Conservation (phyloP, 64 coral and sea anemone genomes). For the Pocillopora verrucosa region DNA sequence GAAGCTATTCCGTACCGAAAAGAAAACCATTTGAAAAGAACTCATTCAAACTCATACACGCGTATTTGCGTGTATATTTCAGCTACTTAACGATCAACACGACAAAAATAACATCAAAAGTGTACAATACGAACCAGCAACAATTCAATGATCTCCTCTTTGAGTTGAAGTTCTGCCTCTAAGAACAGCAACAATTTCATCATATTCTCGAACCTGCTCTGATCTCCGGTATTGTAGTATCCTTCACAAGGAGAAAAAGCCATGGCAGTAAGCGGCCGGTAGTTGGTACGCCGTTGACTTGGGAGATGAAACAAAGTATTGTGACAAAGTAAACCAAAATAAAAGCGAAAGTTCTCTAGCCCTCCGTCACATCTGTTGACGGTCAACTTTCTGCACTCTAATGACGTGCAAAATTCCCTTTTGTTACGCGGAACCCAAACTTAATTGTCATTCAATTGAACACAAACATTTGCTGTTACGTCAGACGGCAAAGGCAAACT, state of each 20-base stretch:
- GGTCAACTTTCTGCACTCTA: conserved; percentile 20
- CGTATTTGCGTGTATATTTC: conserved; percentile 16
- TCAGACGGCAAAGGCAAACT: conserved; percentile 1
- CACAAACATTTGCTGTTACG: conserved; percentile 21
- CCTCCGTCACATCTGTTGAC: conserved; percentile 40
- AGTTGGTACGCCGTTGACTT: not conserved
- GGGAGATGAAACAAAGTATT: not conserved
- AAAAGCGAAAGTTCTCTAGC: conserved; percentile 8
- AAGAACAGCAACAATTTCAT: conserved; percentile 64
- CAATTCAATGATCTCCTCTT: conserved; percentile 66
- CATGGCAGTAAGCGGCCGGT: not conserved
- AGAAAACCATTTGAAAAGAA: not conserved
- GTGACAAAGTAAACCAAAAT: not conserved
- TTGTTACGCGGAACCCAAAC: conserved; percentile 6
- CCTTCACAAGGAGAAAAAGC: conserved; percentile 22
- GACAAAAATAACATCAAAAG: conserved; percentile 31
- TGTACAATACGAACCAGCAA: conserved; percentile 62
- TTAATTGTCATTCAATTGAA: conserved; percentile 40
- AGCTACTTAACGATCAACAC: conserved; percentile 16
- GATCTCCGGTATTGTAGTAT: not conserved
- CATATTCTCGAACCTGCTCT: conserved; percentile 63
- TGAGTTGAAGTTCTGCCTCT: conserved; percentile 65
- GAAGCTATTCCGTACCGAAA: not conserved
- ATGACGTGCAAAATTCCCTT: conserved; percentile 37
- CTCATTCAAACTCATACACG: not conserved